Evolutionary conservation across 1,140 invertebrate genomes (phyloP).

Genomic region (Sinonovacula constricta): DNA sequence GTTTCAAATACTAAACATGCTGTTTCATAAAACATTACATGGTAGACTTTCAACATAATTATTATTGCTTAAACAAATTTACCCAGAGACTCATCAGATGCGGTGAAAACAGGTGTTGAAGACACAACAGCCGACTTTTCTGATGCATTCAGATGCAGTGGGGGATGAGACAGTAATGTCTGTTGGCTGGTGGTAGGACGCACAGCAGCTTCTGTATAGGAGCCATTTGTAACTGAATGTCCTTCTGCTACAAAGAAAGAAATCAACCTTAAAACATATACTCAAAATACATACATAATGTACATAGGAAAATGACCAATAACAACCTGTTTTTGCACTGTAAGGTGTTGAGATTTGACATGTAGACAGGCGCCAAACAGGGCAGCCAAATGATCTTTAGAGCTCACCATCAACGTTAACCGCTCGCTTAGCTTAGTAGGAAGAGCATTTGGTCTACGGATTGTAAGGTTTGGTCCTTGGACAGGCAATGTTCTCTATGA

Average conservation of each 20-base stretch:
- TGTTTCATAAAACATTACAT: conserved; percentile 11
- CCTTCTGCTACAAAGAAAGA: conserved; percentile 12
- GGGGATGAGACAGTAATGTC: neutral
- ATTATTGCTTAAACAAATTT: neutral
- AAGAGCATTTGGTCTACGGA: no score
- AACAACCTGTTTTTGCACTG: neutral
- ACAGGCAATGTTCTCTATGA: no score
- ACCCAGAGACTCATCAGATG: no score
- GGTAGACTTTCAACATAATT: conserved; percentile 12
- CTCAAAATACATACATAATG: conserved; percentile 10
- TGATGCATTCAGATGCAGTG: no score
- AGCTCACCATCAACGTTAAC: no score
- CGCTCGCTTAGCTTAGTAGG: no score
- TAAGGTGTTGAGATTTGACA: neutral
- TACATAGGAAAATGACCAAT: conserved; percentile 2
- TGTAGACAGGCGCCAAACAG: no score
- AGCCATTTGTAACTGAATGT: conserved; percentile 7
- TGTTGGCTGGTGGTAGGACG: conserved; percentile 10
- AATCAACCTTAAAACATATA: conserved; percentile 10
- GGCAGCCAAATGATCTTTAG: no score
- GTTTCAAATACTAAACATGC: conserved; percentile 13
- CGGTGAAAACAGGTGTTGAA: conserved; percentile 8
- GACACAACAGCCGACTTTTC: conserved; percentile 7
- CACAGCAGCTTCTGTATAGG: conserved; percentile 8
- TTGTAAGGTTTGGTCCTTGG: no score